Evolutionary conservation across 2,888 invertebrate species (phyloP).

Genomic region (Sicus ferrugineus): DNA sequence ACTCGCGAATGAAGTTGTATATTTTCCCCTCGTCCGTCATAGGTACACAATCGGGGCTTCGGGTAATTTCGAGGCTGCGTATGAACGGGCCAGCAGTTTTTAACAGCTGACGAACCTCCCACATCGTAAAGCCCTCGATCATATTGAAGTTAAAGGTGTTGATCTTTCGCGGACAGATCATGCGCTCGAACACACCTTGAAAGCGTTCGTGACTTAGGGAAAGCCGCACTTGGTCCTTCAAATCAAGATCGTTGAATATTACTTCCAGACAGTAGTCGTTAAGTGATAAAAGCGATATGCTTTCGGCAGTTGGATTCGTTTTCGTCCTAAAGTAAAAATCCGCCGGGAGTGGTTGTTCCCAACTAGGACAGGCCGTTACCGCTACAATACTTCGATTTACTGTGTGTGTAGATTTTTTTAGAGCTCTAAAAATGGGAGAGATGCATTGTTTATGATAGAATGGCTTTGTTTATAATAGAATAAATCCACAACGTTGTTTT

Average conservation of each 20-base stretch:
- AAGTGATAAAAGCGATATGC: slow-evolving; percentile 13
- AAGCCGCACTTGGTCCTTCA: slow-evolving; percentile 28
- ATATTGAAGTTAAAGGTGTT: slow-evolving; percentile 4
- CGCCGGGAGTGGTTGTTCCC: slow-evolving; percentile 33
- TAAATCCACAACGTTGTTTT: too few species aligned
- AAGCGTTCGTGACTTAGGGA: slow-evolving; percentile 35
- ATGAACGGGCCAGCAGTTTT: slow-evolving; percentile 27
- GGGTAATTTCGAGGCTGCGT: slow-evolving; percentile 20
- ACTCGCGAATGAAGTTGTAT: slow-evolving; percentile 30
- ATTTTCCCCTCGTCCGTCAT: slow-evolving; percentile 13
- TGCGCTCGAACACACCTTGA: slow-evolving; percentile 25
- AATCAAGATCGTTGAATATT: slow-evolving; percentile 28
- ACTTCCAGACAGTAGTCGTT: slow-evolving; percentile 36
- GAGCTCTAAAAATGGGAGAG: slow-evolving; percentile 21
- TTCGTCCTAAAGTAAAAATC: background rate
- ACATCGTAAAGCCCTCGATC: slow-evolving; percentile 13
- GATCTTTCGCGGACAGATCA: slow-evolving; percentile 28
- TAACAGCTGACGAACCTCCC: slow-evolving; percentile 20
- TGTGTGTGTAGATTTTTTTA: slow-evolving; percentile 23
- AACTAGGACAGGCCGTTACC: slow-evolving; percentile 32
- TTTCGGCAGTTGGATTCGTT: background rate
- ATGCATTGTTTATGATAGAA: background rate
- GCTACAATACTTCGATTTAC: slow-evolving; percentile 13
- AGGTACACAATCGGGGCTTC: background rate
- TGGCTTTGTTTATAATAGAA: background rate